These are phyloP conservation scores for Oenanthe melanoleuca DNA, from an alignment of 2,113 vertebrate genomes.

Conservation along the genomic window DNA sequence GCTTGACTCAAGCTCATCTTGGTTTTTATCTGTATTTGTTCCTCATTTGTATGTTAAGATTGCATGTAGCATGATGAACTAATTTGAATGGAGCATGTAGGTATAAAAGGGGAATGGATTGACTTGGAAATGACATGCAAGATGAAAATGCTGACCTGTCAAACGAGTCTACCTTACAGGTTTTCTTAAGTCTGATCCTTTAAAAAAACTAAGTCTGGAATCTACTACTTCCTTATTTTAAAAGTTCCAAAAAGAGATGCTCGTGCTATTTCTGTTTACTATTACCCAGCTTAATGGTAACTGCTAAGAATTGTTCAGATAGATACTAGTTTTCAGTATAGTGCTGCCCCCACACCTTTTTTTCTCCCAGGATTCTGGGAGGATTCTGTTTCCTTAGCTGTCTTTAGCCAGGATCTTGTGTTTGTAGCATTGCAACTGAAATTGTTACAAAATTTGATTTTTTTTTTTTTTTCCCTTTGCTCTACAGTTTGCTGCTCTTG, in stretches of 20 bases:
- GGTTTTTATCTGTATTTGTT: neutral
- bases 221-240: neutral
- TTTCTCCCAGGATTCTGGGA: neutral
- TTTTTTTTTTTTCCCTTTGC: constrained; percentile 1
- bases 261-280: neutral
- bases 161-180: neutral
- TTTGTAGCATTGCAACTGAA: neutral
- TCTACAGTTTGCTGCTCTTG: constrained; percentile 85
- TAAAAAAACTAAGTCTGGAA: neutral
- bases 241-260: neutral
- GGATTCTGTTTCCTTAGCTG: neutral
- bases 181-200: neutral
- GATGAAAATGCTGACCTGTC: neutral
- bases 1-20: neutral
- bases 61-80: neutral
- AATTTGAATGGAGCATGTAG: neutral
- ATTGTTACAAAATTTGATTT: neutral
- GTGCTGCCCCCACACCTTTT: neutral
- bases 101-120: neutral
- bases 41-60: neutral
- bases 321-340: neutral
- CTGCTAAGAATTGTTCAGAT: neutral
- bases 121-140: neutral
- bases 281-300: neutral
- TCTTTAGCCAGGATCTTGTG: neutral